Evolutionary conservation across 2,113 vertebrate species (phyloP).

Genomic region (Thalassoma bifasciatum): DNA sequence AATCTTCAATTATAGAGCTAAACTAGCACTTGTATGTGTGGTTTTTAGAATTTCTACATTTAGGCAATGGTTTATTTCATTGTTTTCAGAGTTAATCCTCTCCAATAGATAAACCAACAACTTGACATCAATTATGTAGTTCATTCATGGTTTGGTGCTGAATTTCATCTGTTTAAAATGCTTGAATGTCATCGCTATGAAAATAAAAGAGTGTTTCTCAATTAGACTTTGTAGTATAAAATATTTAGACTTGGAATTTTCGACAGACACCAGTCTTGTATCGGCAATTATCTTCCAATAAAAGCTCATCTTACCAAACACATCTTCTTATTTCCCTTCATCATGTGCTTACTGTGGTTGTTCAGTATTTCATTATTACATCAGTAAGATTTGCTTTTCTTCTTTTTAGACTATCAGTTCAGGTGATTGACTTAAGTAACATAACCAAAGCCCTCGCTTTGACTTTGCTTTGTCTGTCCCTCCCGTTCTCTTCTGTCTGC

Average conservation of each 20-base stretch:
- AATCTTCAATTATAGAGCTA: background rate
- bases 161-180: background rate
- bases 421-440: background rate
- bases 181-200: background rate
- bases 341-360: fast-evolving
- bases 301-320: background rate
- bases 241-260: background rate
- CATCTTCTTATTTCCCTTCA: background rate
- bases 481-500: constrained; percentile 42
- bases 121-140: background rate
- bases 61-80: background rate
- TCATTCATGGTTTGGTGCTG: constrained; percentile 1
- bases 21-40: background rate
- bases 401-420: too few relatives aligned
- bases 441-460: constrained; percentile 6
- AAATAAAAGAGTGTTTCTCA: background rate
- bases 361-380: background rate
- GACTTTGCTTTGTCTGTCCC: constrained; percentile 21
- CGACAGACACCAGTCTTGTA: background rate
- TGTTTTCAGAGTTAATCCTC: background rate
- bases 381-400: background rate
- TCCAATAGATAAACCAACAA: background rate
- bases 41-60: background rate
- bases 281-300: background rate
- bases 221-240: background rate